phyloP scores from a whole-genome alignment of 2,113 vertebrate genomes.

The Pseudopodoces humilis region DNA sequence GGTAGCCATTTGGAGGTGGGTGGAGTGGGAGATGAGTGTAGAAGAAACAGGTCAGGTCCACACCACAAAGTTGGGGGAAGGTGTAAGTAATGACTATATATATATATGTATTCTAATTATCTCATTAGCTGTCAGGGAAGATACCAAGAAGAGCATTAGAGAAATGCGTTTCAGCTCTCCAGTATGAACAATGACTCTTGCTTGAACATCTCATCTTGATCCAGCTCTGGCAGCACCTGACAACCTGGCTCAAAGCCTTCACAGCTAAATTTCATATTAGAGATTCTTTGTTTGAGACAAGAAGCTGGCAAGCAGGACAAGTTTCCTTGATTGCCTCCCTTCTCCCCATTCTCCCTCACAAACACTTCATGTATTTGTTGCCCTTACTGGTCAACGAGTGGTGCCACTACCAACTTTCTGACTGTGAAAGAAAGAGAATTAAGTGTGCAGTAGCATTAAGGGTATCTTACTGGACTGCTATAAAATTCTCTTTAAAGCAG shows the following conservation, averaged over 20 bases:
- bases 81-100: constrained; percentile 26
- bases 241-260: background rate
- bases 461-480: background rate
- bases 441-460: background rate
- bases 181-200: background rate
- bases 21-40: constrained; percentile 1
- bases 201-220: background rate
- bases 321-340: background rate
- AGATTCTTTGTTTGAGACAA: background rate
- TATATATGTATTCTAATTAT: constrained; percentile 15
- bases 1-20: constrained; percentile 63
- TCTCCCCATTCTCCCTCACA: background rate
- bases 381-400: background rate
- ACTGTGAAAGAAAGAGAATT: background rate
- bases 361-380: background rate
- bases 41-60: constrained; percentile 44
- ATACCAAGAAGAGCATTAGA: background rate
- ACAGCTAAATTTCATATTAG: background rate
- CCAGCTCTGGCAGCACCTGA: background rate
- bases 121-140: background rate
- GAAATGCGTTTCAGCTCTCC: background rate
- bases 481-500: background rate
- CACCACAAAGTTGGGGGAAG: background rate
- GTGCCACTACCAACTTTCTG: background rate
- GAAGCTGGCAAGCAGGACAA: background rate